Evolutionary conservation across 2,797 vertebrate species (phyloP), one percentile per base, ranked within the genome.

Genomic region (Tiaroga cobitis): DNA sequence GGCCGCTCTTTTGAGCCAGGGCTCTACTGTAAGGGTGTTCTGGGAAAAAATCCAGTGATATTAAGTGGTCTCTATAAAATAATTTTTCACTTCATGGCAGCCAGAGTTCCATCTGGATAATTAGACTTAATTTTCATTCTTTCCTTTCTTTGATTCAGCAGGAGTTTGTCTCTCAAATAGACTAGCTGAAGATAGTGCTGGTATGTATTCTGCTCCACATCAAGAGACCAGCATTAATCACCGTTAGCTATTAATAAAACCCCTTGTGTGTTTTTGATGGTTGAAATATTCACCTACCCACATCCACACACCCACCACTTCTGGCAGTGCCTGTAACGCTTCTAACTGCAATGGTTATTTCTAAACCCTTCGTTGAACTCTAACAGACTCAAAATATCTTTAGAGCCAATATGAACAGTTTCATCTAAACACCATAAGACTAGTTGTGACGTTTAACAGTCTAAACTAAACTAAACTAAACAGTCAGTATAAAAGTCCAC

Each of bases 1-100:
- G 80, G 72, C 78, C 86, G 63, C 65, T 51, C 83, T 85, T 80
- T 82, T 79, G 34, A 81, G 34, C 37, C 54, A 80, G 59, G 54
- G 24, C 54, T 74, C 51, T 69, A 85, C 70, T 85, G 82, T 86
- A 83, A 77, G 61, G 68, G 74, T 49, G 32, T 59, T 46, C 84
- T 82, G 72, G 37, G 70, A 83, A 81, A 59, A 51, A 49, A 67
- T 65, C 67, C 72, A 82, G 54, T 72, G 24, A 54, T 29, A 80
- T 74, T 81, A 75, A 87, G 70, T 76, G 56, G 16, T 77, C 49
- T 68, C 49, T 68, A 13, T 78, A 24, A 51, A 54, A 59, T 82
- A 8, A 59, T 26, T 65, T 76, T 80, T 46, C 26, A 69, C 54
- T 69, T 46, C 43, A 54, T 4, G 2, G 29, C 54, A 77, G 76